Evolutionary conservation across 2,888 invertebrate genomes (phyloP).

Genomic region (Sarcophaga subvicina): DNA sequence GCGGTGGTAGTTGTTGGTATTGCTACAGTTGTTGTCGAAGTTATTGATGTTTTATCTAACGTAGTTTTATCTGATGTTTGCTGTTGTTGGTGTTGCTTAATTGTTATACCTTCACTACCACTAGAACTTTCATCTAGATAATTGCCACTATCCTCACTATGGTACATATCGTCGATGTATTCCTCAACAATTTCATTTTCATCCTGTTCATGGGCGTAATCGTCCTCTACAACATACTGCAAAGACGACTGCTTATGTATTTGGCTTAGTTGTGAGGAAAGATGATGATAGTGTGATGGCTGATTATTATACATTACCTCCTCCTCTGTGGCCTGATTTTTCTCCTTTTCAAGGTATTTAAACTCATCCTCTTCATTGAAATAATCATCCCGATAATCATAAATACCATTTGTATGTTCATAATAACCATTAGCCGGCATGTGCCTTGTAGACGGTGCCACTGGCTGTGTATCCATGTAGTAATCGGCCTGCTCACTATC

Average conservation of each 20-base stretch:
- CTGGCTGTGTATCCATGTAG: conserved; percentile 75
- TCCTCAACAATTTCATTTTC: conserved; percentile 74
- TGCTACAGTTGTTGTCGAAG: not conserved
- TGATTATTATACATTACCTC: conserved; percentile 69
- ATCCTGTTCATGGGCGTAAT: conserved; percentile 65
- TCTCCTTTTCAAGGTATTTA: conserved; percentile 80
- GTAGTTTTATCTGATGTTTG: not conserved
- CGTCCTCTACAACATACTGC: conserved; percentile 69
- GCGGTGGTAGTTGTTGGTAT: conserved; percentile 31
- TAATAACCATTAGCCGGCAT: conserved; percentile 76
- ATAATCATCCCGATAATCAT: conserved; percentile 81
- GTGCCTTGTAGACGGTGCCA: conserved; percentile 71
- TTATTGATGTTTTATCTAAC: conserved; percentile 8
- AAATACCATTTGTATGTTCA: conserved; percentile 76
- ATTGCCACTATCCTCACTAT: conserved; percentile 79
- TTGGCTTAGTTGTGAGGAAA: conserved; percentile 62
- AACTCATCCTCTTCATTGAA: conserved; percentile 82
- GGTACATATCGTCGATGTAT: conserved; percentile 78
- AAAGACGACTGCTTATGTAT: conserved; percentile 55
- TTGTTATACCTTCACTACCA: conserved; percentile 72
- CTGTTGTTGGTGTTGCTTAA: conserved; percentile 30
- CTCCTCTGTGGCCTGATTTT: conserved; percentile 70
- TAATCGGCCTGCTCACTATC: conserved; percentile 80
- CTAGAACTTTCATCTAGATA: conserved; percentile 79
- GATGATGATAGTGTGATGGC: conserved; percentile 42